phyloP scores from a whole-genome alignment of 2,113 vertebrate genomes.

The Perca flavescens region DNA sequence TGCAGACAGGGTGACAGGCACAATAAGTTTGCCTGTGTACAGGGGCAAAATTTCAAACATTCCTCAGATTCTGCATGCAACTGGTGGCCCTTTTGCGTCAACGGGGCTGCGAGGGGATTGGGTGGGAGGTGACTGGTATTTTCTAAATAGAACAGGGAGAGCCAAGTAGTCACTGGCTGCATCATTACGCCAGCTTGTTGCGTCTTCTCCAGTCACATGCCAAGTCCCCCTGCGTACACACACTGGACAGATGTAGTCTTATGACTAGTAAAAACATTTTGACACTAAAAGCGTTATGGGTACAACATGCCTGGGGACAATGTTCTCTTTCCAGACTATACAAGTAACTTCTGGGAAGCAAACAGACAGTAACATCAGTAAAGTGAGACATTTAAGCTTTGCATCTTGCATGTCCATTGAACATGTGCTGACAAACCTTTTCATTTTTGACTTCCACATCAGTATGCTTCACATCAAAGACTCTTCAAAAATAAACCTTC shows the following conservation, averaged over 20 bases:
- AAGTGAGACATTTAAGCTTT: constrained; percentile 4
- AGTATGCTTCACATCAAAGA: background rate
- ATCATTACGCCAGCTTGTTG: constrained; percentile 76
- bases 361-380: constrained; percentile 10
- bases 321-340: constrained; percentile 44
- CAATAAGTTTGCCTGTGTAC: constrained; percentile 64
- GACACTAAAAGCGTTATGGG: constrained; percentile 55
- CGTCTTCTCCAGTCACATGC: constrained; percentile 77
- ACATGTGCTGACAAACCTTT: background rate
- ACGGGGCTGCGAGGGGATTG: constrained; percentile 65
- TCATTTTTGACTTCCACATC: background rate
- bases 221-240: constrained; percentile 64
- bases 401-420: background rate
- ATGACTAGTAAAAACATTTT: constrained; percentile 71
- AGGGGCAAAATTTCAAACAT: constrained; percentile 75
- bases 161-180: constrained; percentile 70
- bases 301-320: constrained; percentile 58
- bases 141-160: constrained; percentile 70
- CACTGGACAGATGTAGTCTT: constrained; percentile 67
- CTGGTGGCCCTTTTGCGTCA: constrained; percentile 81
- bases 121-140: constrained; percentile 69
- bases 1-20: constrained; percentile 18
- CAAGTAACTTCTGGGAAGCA: constrained; percentile 20
- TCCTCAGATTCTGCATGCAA: constrained; percentile 82
- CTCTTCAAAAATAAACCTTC: constrained; percentile 17